These are phyloP conservation scores for Pyrocephalus nanus DNA, from an alignment of 2,797 vertebrate species.

Conservation along the genomic window DNA sequence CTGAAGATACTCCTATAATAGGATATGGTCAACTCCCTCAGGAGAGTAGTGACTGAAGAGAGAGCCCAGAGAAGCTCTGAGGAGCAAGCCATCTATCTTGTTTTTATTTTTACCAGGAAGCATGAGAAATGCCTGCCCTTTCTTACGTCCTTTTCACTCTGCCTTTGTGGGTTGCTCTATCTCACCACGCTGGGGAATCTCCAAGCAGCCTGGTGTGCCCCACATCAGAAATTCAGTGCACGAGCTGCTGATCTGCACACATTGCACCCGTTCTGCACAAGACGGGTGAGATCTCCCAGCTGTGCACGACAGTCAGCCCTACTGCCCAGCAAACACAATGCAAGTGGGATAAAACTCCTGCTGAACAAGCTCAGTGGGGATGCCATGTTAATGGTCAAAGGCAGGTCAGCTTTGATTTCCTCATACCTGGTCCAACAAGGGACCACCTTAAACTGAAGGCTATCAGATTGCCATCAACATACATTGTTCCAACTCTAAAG, in stretches of 20 bases:
- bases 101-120: background rate
- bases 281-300: background rate
- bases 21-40: background rate
- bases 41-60: background rate
- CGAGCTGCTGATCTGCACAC: background rate
- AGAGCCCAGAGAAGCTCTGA: background rate
- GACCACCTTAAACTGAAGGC: background rate
- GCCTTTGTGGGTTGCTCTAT: background rate
- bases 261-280: background rate
- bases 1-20: background rate
- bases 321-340: background rate
- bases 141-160: background rate
- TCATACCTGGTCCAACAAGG: background rate
- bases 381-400: background rate
- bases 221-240: background rate
- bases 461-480: background rate
- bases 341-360: background rate
- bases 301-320: rapidly evolving
- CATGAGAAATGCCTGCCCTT: background rate
- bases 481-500: background rate
- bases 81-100: background rate
- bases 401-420: background rate
- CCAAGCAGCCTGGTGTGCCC: background rate
- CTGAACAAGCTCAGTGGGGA: background rate
- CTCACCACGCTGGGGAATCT: background rate